A percentile compares a stretch with the other conserved stretches of the same genome.
phyloP scores from a whole-genome alignment of 2,797 vertebrate species.

The Lerista edwardsae region DNA sequence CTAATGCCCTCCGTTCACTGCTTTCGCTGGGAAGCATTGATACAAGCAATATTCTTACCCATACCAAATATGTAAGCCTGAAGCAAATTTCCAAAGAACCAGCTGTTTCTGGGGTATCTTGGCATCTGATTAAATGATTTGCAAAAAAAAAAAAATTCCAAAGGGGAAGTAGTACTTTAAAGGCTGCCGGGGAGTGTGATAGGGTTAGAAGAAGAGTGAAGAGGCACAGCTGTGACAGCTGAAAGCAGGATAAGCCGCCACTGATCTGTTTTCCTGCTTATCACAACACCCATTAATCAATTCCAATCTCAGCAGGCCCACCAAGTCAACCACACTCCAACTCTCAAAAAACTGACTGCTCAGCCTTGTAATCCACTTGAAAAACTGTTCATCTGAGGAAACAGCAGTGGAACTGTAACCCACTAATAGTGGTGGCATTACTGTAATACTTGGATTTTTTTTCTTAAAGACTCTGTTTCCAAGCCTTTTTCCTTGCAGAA shows the following conservation, averaged over 20 bases:
- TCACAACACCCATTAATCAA: slow-evolving; percentile 76
- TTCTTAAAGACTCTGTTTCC: not conserved
- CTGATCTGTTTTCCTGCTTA: slow-evolving; percentile 71
- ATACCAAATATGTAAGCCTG: slow-evolving; percentile 45
- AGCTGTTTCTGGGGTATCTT: slow-evolving; percentile 69
- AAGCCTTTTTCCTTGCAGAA: not conserved
- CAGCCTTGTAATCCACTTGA: slow-evolving; percentile 64
- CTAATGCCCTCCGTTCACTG: slow-evolving; percentile 13
- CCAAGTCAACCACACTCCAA: slow-evolving; percentile 60
- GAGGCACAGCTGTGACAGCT: slow-evolving; percentile 77
- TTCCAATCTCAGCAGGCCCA: slow-evolving; percentile 68
- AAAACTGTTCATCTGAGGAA: slow-evolving; percentile 58
- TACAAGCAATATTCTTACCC: slow-evolving; percentile 47
- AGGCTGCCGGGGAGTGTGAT: slow-evolving; percentile 59
- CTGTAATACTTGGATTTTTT: not conserved
- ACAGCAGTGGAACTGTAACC: slow-evolving; percentile 20
- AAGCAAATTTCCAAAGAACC: slow-evolving; percentile 61
- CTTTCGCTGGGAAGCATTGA: slow-evolving; percentile 7
- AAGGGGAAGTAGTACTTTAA: slow-evolving; percentile 69
- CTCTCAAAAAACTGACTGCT: slow-evolving; percentile 64
- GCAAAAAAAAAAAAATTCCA: slow-evolving; percentile 69
- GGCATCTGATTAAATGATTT: slow-evolving; percentile 71
- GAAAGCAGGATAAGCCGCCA: slow-evolving; percentile 71
- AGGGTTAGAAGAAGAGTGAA: slow-evolving; percentile 69
- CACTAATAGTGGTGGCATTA: slow-evolving; percentile 15